These are phyloP conservation scores for Gasterosteus aculeatus DNA, from an alignment of 2,113 vertebrate species.

Conservation along the genomic window DNA sequence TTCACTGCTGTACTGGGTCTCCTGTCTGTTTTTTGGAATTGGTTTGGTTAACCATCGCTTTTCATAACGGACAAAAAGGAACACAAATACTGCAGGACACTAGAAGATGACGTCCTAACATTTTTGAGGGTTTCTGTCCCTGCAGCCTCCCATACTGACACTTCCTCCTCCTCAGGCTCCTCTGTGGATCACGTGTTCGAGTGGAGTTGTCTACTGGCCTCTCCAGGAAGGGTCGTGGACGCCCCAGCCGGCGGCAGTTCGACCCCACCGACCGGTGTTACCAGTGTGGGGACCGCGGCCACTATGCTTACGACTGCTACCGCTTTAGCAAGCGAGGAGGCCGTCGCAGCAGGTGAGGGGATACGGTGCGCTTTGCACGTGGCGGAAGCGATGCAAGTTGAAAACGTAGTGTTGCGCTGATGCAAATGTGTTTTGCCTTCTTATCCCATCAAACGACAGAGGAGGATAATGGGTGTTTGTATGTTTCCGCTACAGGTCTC, in stretches of 20 bases:
- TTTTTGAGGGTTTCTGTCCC: not conserved
- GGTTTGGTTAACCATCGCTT: not conserved
- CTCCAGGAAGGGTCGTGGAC: slow-evolving; percentile 83
- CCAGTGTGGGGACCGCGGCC: slow-evolving; percentile 84
- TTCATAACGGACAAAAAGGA: not conserved
- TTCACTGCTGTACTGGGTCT: not conserved
- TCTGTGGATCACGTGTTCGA: slow-evolving; percentile 84
- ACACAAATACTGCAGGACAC: not conserved
- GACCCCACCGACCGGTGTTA: slow-evolving; percentile 85
- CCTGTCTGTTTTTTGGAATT: too few relatives aligned
- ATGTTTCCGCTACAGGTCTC: slow-evolving; percentile 55
- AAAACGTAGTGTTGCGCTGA: not conserved
- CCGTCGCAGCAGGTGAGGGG: slow-evolving; percentile 79
- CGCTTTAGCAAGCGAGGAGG: slow-evolving; percentile 83
- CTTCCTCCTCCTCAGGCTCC: slow-evolving; percentile 64
- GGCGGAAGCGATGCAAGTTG: not conserved
- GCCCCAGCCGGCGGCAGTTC: slow-evolving; percentile 84
- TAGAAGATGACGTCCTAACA: not conserved
- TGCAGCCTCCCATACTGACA: not conserved
- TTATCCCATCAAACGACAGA: not conserved
- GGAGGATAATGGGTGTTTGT: not conserved
- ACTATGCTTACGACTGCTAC: slow-evolving; percentile 87
- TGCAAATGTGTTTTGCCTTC: not conserved
- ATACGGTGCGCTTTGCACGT: fast-evolving
- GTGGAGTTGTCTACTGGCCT: slow-evolving; percentile 85